Evolutionary conservation across 1,140 invertebrate species (phyloP).

Genomic region (Formica exsecta): DNA sequence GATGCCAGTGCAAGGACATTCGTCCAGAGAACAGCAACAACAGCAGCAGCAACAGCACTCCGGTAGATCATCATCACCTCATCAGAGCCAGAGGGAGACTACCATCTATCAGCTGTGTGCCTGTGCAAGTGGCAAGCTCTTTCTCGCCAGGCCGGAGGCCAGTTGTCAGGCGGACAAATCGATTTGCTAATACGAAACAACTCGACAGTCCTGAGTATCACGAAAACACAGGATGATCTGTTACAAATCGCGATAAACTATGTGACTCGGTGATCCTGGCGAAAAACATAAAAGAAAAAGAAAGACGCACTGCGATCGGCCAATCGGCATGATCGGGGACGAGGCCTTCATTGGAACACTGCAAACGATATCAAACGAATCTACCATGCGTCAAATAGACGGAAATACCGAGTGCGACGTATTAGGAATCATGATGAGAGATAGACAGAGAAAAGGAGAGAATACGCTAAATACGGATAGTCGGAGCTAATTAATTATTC

Average conservation of each 20-base stretch:
- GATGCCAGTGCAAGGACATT: constrained; percentile 75
- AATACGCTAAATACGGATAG: constrained; percentile 28
- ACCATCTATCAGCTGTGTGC: constrained; percentile 95
- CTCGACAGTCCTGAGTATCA: not conserved
- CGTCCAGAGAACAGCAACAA: constrained; percentile 87
- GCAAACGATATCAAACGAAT: constrained; percentile 64
- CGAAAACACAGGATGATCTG: constrained; percentile 1
- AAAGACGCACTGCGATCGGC: constrained; percentile 37
- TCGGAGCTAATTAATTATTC: constrained; percentile 44
- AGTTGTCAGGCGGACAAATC: constrained; percentile 93
- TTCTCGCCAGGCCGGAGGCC: constrained; percentile 93
- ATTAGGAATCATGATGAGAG: not conserved
- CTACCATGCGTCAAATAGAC: constrained; percentile 20
- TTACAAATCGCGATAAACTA: constrained; percentile 29
- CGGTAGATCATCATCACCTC: constrained; percentile 79
- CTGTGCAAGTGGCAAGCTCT: constrained; percentile 95
- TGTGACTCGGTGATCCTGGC: constrained; percentile 21
- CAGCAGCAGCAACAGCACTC: constrained; percentile 79
- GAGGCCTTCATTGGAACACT: constrained; percentile 62
- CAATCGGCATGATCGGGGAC: constrained; percentile 47
- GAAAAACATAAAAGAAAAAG: not conserved
- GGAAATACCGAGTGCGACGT: constrained; percentile 29
- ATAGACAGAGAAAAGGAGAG: not conserved
- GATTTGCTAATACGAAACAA: constrained; percentile 82
- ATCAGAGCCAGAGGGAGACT: constrained; percentile 84